Evolutionary conservation across 2,797 vertebrate genomes (phyloP).

Genomic region (Streptopelia turtur): DNA sequence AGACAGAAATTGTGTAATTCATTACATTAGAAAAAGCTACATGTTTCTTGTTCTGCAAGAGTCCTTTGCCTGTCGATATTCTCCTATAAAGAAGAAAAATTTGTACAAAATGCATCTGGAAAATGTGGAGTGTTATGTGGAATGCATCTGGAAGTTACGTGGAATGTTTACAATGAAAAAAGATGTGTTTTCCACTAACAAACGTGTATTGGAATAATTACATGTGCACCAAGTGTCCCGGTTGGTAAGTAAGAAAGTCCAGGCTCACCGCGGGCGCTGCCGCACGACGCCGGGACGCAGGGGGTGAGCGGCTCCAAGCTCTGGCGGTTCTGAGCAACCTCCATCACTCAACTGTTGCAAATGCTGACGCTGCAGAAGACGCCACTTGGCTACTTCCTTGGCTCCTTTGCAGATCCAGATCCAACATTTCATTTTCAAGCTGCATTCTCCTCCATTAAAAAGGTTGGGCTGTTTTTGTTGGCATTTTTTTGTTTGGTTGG

Average conservation of each 20-base stretch:
- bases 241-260: not conserved
- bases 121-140: not conserved
- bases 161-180: not conserved
- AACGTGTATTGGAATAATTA: not conserved
- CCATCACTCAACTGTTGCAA: not conserved
- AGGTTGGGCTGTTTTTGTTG: not conserved
- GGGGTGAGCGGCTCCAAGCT: not conserved
- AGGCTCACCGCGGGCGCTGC: not conserved
- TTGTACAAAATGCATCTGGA: not conserved
- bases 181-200: not conserved
- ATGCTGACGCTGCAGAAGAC: not conserved
- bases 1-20: not conserved
- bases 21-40: not conserved
- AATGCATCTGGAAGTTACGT: not conserved
- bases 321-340: not conserved
- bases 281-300: not conserved
- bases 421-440: not conserved
- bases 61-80: not conserved
- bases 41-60: not conserved
- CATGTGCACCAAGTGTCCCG: not conserved
- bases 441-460: not conserved
- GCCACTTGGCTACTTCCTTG: not conserved
- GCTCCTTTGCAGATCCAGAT: not conserved
- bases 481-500: not conserved
- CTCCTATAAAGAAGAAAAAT: not conserved